phyloP scores from a whole-genome alignment of 2,888 invertebrate species.

The Endomychus coccineus region DNA sequence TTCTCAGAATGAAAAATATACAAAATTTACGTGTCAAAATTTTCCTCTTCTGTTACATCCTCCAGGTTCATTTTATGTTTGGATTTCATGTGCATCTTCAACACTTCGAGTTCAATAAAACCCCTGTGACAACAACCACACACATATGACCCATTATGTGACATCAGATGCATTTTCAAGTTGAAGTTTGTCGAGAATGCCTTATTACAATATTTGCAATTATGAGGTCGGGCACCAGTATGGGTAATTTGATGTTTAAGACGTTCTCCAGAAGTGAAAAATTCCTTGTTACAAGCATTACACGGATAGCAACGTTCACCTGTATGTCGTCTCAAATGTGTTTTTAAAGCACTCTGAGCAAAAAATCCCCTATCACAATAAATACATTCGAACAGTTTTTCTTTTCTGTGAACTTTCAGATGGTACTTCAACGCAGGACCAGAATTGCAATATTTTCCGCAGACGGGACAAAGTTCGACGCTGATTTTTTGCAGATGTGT shows the following conservation, averaged over 20 bases:
- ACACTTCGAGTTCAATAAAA: conserved; percentile 6
- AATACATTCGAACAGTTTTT: conserved; percentile 13
- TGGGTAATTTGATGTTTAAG: conserved; percentile 15
- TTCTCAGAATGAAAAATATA: too few relatives aligned
- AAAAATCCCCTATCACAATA: conserved; percentile 15
- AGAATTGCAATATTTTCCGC: conserved; percentile 11
- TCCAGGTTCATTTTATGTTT: conserved; percentile 8
- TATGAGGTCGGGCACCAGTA: conserved; percentile 11
- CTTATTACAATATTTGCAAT: conserved; percentile 12
- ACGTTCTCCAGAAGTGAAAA: conserved; percentile 12
- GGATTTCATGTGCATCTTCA: conserved; percentile 7
- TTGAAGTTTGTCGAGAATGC: conserved; percentile 9
- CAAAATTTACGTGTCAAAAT: too few relatives aligned
- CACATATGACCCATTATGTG: conserved; percentile 9
- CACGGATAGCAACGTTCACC: conserved; percentile 15
- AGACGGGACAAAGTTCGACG: conserved; percentile 10
- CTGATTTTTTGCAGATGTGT: conserved; percentile 7
- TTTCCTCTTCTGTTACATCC: too few relatives aligned
- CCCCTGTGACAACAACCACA: conserved; percentile 9
- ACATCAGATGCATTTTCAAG: conserved; percentile 12
- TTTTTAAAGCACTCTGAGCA: conserved; percentile 13
- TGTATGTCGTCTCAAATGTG: conserved; percentile 15
- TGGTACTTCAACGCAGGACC: conserved; percentile 10
- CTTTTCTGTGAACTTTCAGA: conserved; percentile 11
- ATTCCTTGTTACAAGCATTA: conserved; percentile 14